Conservation (phyloP, 2,888 invertebrate genomes). For the Lathronympha strigana region DNA sequence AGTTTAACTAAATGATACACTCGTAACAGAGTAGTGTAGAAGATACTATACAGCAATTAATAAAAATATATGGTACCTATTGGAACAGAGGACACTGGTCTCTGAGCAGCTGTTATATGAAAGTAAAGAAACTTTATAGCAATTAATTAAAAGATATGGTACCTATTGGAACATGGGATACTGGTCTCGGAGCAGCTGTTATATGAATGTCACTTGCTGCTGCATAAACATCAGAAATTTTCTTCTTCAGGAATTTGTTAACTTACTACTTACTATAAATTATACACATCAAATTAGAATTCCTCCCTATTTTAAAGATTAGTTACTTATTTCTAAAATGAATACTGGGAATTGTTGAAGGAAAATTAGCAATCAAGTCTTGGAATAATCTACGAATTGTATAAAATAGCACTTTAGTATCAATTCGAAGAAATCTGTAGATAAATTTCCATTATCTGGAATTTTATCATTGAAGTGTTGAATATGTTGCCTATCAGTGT, state of each 20-base stretch:
- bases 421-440: conserved; percentile 32
- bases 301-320: too few species aligned
- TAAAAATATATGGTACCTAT: conserved; percentile 1
- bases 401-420: conserved; percentile 17
- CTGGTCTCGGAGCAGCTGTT: too few species aligned
- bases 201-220: too few species aligned
- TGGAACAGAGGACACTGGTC: conserved; percentile 5
- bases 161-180: too few species aligned
- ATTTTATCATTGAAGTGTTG: conserved; percentile 28
- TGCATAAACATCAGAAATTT: too few species aligned
- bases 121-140: too few species aligned
- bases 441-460: conserved; percentile 22
- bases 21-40: not conserved
- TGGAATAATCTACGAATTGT: conserved; percentile 14
- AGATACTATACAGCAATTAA: not conserved
- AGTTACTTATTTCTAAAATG: not conserved
- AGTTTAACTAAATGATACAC: not conserved
- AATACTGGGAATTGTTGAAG: not conserved
- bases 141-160: too few species aligned
- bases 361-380: conserved; percentile 3
- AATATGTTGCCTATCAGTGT: conserved; percentile 7
- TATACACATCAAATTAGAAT: too few species aligned
- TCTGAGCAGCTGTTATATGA: conserved; percentile 14
- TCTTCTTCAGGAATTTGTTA: too few species aligned
- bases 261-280: too few species aligned